Conservation (phyloP, 2,797 vertebrate species). For the Rhinoraja longicauda region DNA sequence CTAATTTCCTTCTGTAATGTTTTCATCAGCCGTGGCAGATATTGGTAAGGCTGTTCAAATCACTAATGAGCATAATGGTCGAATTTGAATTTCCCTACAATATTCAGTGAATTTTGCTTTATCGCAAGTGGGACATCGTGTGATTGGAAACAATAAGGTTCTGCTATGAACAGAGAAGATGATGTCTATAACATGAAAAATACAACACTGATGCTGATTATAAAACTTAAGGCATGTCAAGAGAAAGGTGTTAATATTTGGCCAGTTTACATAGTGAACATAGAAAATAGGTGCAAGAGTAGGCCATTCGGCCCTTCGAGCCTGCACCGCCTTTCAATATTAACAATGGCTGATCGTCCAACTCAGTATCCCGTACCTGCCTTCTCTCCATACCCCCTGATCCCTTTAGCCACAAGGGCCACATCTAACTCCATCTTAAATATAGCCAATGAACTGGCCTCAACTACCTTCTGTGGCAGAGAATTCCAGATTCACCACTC, state of each 20-base stretch:
- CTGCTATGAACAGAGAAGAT: too few relatives aligned
- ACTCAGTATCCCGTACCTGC: too few relatives aligned
- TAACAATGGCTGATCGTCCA: too few relatives aligned
- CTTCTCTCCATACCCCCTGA: too few relatives aligned
- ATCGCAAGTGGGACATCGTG: neutral
- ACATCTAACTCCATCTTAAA: too few relatives aligned
- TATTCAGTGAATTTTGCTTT: neutral
- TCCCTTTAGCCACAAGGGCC: too few relatives aligned
- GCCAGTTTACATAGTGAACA: neutral
- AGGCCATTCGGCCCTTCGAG: too few relatives aligned
- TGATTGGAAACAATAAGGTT: neutral
- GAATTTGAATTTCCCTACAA: neutral
- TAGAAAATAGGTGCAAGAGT: too few relatives aligned
- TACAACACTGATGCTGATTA: neutral
- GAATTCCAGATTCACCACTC: too few relatives aligned
- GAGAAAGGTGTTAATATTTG: neutral
- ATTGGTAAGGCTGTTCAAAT: neutral
- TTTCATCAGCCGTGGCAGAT: neutral
- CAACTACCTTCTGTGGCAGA: too few relatives aligned
- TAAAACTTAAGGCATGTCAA: neutral
- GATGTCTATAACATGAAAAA: neutral
- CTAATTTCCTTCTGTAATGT: neutral
- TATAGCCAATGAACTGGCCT: too few relatives aligned
- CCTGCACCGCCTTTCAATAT: too few relatives aligned
- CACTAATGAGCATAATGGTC: neutral